Base-by-base conservation (phyloP, 2,888 invertebrate genomes). In the Autographa pulchrina region DNA sequence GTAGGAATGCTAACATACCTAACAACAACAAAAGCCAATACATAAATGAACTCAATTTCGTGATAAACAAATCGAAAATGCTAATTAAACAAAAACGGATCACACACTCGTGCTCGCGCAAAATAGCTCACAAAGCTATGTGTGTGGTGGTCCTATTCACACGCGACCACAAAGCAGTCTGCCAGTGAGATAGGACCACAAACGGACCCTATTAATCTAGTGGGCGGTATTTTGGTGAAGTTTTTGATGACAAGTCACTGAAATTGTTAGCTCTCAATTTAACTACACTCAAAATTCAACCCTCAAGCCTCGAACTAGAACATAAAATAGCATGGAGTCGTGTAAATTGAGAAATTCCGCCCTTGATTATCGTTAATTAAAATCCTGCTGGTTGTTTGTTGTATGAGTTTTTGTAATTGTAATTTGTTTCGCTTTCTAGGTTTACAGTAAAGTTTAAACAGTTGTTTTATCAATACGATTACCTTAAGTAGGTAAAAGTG, bases 141-240 rank as follows among this genome's bases (percentile, higher is more conserved):
- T 68, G 66, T 70, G 31, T 20, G 68, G 68, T 73, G 68, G 62
- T 70, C n/a, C 54, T n/a, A 65, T 62, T 78, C 70, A 71, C 67
- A 69, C 32, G 9, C 32, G 9, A 74, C 79, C 77, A 67, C 68
- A 72, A 68, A 73, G 48, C 68, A 66, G 54, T 73, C 64, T 62
- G 54, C 13, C 70, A 68, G 31, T 56, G 58, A 58, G 58, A 62
- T 18, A 31, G 25, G 20, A 74, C 73, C 65, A 81, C 68, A 76
- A 71, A 75, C 52, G 48, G 43, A 61, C 52, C 61, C 52, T 63
- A 63, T 76, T 65, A 72, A 75, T 63, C 25, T 63, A 65, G 18
- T 32, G 25, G 31, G 14, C 59, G n/a, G 54, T 48, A 58, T 62
- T 65, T 69, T 14, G 32, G 64, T 31, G 43, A 58, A 43, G 58